Evolutionary conservation across 2,797 vertebrate genomes (phyloP), one percentile per base, ranked within the genome.

Genomic region (Rhodeus uyekii): DNA sequence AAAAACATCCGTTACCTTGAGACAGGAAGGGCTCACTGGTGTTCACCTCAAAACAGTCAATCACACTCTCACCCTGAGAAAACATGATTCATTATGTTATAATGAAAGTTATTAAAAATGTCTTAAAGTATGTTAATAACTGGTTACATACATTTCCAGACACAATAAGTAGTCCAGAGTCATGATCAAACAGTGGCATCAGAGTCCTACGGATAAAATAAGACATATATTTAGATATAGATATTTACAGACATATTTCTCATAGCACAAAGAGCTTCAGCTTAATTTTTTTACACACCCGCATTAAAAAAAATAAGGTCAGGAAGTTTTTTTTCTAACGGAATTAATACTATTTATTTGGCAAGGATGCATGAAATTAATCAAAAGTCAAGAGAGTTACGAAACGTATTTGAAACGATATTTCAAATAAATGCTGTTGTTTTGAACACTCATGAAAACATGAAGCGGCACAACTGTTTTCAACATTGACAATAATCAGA

Each of bases 111-210:
- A 24, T 63, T 53, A 5, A 61, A 27, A 29, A 0, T n/a, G 0
- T 0, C 29, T 5, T 9, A 2, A 16, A 10, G 7, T 27, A 29
- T 22, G 34, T 44, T 29, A 29, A 77, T 7, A 48, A 50, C 36
- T 13, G 7, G 27, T 8, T 12, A 34, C 91, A 93, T 85, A 99
- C 98, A 95, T 95, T 95, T 88, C 94, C 97, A 1, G 96, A 94
- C 81, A 99, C 87, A 32, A 97, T 68, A 50, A 99, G 95, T 46
- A 99, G 95, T 55, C 96, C 93, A 0, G 96, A 95, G 92, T 98
- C 96, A 0, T 92, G 87, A 19, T 99, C 97, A 24, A 96, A 95
- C 84, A 99, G 90, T 0, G 98, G 97, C 76, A 97, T 94, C 87
- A 96, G 80, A 2, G 88, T 93, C 87, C 98, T 99, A 87, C 10